Evolutionary conservation across 2,797 vertebrate species (phyloP).

Genomic region (Neomorphus geoffroyi): DNA sequence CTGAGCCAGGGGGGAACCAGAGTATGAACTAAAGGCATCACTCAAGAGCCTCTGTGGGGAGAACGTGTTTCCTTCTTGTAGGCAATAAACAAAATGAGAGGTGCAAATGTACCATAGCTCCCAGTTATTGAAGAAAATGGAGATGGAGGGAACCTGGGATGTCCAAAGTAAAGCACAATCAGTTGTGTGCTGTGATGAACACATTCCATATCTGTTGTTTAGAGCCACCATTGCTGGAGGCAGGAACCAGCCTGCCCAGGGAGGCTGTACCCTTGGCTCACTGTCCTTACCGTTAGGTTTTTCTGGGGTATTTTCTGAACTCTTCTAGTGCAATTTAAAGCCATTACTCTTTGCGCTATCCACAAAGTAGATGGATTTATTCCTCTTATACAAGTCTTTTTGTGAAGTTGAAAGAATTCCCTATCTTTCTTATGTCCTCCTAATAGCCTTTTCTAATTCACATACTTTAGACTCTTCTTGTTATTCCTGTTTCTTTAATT

Average conservation of each 20-base stretch:
- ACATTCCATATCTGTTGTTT: not conserved
- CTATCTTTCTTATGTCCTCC: not conserved
- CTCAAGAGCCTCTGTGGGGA: not conserved
- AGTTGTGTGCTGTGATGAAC: not conserved
- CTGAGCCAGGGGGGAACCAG: fast-evolving
- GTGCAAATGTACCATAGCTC: not conserved
- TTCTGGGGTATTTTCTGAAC: not conserved
- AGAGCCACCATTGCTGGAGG: not conserved
- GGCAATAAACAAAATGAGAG: not conserved
- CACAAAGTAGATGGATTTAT: not conserved
- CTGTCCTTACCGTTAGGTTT: not conserved
- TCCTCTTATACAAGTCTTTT: not conserved
- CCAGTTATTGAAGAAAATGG: not conserved
- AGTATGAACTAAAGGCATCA: not conserved
- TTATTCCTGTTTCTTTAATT: not conserved
- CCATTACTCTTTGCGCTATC: not conserved
- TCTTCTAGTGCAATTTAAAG: not conserved
- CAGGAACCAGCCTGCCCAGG: not conserved
- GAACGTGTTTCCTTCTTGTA: not conserved
- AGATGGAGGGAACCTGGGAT: not conserved
- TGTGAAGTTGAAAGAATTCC: not conserved
- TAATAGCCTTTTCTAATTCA: not conserved
- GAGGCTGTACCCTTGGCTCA: not conserved
- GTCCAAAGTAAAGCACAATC: not conserved
- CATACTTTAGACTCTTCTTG: not conserved